Evolutionary conservation across 2,888 invertebrate species (phyloP).

Genomic region (Cistogaster globosa): DNA sequence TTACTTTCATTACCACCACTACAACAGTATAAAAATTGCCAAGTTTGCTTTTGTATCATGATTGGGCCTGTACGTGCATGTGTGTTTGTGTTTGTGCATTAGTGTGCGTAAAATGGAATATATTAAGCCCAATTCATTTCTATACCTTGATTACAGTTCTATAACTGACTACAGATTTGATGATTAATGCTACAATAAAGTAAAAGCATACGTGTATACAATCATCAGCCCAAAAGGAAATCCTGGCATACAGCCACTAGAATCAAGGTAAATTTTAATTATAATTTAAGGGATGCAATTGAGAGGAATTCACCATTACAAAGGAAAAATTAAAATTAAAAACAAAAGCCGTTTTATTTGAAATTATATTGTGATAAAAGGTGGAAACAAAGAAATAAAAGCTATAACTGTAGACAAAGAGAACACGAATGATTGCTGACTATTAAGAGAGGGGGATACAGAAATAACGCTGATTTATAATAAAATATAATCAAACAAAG

Average conservation of each 20-base stretch:
- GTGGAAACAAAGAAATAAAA: slow-evolving; percentile 65
- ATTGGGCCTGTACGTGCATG: neutral
- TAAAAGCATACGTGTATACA: slow-evolving; percentile 58
- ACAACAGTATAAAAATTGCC: slow-evolving; percentile 12
- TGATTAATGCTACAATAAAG: too few species aligned
- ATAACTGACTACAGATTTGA: slow-evolving; percentile 59
- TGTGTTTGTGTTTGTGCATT: too few species aligned
- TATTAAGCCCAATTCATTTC: slow-evolving; percentile 60
- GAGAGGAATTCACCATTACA: slow-evolving; percentile 3
- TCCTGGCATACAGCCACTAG: slow-evolving; percentile 41
- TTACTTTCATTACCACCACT: slow-evolving; percentile 36
- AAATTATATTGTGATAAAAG: slow-evolving; percentile 64
- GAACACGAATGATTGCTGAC: slow-evolving; percentile 59
- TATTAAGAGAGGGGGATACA: slow-evolving; percentile 3
- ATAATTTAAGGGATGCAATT: slow-evolving; percentile 59
- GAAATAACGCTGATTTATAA: slow-evolving; percentile 46
- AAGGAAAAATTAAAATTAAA: slow-evolving; percentile 49
- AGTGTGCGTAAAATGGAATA: neutral
- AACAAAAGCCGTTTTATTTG: slow-evolving; percentile 61
- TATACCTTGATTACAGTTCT: slow-evolving; percentile 65
- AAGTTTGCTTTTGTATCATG: neutral
- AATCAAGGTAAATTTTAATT: slow-evolving; percentile 54
- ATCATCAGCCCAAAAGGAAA: slow-evolving; percentile 35
- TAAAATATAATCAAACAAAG: slow-evolving; percentile 4
- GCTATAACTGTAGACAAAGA: slow-evolving; percentile 37